These are phyloP conservation scores for Hirtodrosophila duncani DNA, from an alignment of 2,888 invertebrate species.

Conservation along the genomic window DNA sequence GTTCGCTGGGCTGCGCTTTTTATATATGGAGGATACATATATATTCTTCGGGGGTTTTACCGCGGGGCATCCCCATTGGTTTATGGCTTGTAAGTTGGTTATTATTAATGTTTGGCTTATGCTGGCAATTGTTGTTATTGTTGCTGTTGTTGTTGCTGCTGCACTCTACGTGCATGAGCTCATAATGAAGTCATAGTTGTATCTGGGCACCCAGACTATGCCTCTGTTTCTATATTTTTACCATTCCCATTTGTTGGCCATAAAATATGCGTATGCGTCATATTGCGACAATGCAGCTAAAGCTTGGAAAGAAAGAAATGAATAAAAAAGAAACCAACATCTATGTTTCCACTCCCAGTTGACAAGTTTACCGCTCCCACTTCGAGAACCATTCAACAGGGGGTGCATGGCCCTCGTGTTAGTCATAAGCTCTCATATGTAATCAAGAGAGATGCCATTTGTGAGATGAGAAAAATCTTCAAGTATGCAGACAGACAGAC, in stretches of 20 bases:
- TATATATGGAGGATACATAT: neutral
- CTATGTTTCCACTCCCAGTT: too few relatives aligned
- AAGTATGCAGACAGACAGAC: too few relatives aligned
- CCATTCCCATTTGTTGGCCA: slow-evolving; percentile 45
- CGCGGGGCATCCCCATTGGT: slow-evolving; percentile 60
- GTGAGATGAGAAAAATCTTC: too few relatives aligned
- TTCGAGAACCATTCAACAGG: too few relatives aligned
- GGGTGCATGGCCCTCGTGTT: too few relatives aligned
- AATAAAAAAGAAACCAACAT: too few relatives aligned
- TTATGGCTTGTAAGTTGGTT: slow-evolving; percentile 72
- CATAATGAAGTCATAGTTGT: slow-evolving; percentile 62
- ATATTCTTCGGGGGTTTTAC: neutral
- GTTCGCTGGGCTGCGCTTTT: slow-evolving; percentile 13
- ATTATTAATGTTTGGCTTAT: slow-evolving; percentile 69
- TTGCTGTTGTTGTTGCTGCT: slow-evolving; percentile 19
- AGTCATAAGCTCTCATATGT: too few relatives aligned
- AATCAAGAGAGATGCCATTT: too few relatives aligned
- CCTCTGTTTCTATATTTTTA: slow-evolving; percentile 19
- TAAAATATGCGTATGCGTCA: slow-evolving; percentile 58
- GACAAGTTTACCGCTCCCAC: too few relatives aligned
- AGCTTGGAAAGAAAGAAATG: too few relatives aligned
- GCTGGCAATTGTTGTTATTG: slow-evolving; percentile 38
- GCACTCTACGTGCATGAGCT: slow-evolving; percentile 57
- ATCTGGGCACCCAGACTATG: slow-evolving; percentile 34
- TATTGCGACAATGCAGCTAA: slow-evolving; percentile 42